Evolutionary conservation across 2,797 vertebrate species (phyloP).

Genomic region (Hozukius guyotensis): DNA sequence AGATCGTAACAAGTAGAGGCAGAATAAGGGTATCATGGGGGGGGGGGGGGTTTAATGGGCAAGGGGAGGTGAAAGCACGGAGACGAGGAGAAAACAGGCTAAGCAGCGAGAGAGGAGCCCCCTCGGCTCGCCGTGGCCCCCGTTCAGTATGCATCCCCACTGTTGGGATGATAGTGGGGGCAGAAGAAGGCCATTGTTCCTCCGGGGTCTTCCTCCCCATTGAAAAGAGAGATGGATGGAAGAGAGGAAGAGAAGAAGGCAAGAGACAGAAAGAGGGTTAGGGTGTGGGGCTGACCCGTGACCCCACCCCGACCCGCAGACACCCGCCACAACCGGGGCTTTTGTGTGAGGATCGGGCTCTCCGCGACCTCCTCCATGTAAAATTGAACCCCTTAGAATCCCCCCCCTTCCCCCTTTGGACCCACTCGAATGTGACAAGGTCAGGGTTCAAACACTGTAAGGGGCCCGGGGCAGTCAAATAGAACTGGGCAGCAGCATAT

Average conservation of each 20-base stretch:
- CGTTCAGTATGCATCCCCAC: constrained; percentile 82
- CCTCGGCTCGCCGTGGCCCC: constrained; percentile 55
- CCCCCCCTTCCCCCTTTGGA: constrained; percentile 32
- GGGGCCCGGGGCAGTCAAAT: constrained; percentile 70
- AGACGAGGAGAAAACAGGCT: constrained; percentile 51
- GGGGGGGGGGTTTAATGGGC: constrained; percentile 34
- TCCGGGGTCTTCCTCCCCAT: constrained; percentile 72
- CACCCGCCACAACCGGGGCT: constrained; percentile 75
- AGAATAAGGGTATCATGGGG: constrained; percentile 32
- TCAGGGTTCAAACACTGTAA: constrained; percentile 80
- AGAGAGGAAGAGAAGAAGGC: constrained; percentile 75
- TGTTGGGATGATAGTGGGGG: constrained; percentile 76
- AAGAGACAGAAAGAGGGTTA: constrained; percentile 75
- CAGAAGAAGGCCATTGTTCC: constrained; percentile 80
- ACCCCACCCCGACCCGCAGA: constrained; percentile 70
- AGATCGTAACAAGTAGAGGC: not conserved
- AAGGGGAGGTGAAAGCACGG: constrained; percentile 41
- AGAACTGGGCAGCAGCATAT: constrained; percentile 53
- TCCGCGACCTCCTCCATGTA: constrained; percentile 76
- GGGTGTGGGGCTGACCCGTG: constrained; percentile 73
- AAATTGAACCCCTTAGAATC: constrained; percentile 66
- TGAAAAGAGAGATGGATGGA: constrained; percentile 68
- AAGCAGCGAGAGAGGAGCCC: constrained; percentile 47
- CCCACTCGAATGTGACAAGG: constrained; percentile 80
- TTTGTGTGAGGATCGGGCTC: constrained; percentile 74